These are phyloP conservation scores for Drosophila mojavensis DNA, from an alignment of 1,140 invertebrate species.

Conservation along the genomic window DNA sequence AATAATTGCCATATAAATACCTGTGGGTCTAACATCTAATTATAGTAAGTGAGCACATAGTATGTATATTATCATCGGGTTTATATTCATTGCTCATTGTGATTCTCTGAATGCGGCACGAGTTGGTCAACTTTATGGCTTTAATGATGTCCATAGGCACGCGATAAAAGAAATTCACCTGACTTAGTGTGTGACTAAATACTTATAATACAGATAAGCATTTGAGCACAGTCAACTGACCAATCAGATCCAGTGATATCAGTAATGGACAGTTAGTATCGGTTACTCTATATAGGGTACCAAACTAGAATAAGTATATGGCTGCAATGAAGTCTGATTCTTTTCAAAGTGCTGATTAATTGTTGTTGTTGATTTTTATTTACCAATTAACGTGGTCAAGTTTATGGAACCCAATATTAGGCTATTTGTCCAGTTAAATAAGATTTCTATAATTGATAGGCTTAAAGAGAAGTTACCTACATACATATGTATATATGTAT, in stretches of 20 bases:
- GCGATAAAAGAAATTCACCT: slow-evolving; percentile 8
- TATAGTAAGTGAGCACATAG: slow-evolving; percentile 49
- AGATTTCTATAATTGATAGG: background rate
- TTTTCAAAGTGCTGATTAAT: slow-evolving; percentile 20
- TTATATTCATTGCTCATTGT: slow-evolving; percentile 51
- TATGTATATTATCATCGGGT: slow-evolving; percentile 4
- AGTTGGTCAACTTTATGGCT: slow-evolving; percentile 29
- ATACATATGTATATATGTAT: background rate
- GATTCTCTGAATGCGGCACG: slow-evolving; percentile 45
- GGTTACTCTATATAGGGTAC: slow-evolving; percentile 8
- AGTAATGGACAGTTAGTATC: slow-evolving; percentile 49
- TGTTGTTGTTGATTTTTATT: slow-evolving; percentile 3
- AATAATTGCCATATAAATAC: slow-evolving; percentile 20
- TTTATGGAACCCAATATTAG: slow-evolving; percentile 5
- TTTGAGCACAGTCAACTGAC: slow-evolving; percentile 52
- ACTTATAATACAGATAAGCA: slow-evolving; percentile 26
- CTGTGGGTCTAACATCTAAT: slow-evolving; percentile 36
- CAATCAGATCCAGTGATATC: slow-evolving; percentile 40
- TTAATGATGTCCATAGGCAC: slow-evolving; percentile 1
- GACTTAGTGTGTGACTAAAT: slow-evolving; percentile 13
- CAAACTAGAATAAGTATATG: background rate
- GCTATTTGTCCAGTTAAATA: slow-evolving; percentile 5
- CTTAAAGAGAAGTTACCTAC: background rate
- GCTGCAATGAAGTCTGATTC: slow-evolving; percentile 27
- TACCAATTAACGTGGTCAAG: background rate